Conservation (phyloP, 92 coral and sea anemone species). For the Heliopora coerulea region DNA sequence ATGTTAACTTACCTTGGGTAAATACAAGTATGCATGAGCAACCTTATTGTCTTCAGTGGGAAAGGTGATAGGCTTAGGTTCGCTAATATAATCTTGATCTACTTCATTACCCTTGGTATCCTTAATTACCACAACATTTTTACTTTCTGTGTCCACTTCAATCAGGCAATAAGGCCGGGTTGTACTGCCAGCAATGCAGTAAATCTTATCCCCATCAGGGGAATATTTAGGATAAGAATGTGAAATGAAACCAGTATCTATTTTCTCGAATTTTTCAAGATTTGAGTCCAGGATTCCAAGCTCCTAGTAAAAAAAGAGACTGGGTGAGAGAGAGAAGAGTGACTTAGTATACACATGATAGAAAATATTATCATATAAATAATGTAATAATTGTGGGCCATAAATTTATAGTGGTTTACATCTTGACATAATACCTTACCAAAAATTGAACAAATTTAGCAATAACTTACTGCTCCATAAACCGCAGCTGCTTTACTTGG, state of each 20-base stretch:
- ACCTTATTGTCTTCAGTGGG: slow-evolving; percentile 65
- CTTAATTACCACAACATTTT: slow-evolving; percentile 55
- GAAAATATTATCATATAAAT: too few relatives aligned
- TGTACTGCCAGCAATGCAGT: slow-evolving; percentile 69
- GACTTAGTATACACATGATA: too few relatives aligned
- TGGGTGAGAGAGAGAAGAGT: too few relatives aligned
- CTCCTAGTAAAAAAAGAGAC: slow-evolving; percentile 41
- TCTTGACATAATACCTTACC: too few relatives aligned
- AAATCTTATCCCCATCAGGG: slow-evolving; percentile 62
- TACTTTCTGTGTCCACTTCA: slow-evolving; percentile 57
- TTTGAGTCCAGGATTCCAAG: slow-evolving; percentile 63
- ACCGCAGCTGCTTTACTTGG: slow-evolving; percentile 62
- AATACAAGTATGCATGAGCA: slow-evolving; percentile 77
- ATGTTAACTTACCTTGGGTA: slow-evolving; percentile 67
- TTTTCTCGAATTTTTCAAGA: slow-evolving; percentile 52
- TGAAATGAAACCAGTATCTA: slow-evolving; percentile 57
- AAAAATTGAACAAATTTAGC: background rate
- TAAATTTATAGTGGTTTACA: too few relatives aligned
- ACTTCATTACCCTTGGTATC: slow-evolving; percentile 50
- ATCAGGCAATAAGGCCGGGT: slow-evolving; percentile 59
- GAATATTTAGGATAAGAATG: slow-evolving; percentile 57
- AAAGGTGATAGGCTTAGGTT: slow-evolving; percentile 65
- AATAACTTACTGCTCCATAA: slow-evolving; percentile 59
- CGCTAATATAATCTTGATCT: slow-evolving; percentile 70
- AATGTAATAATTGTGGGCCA: too few relatives aligned